Conservation (phyloP, 2,113 vertebrate species). For the Columba livia region DNA sequence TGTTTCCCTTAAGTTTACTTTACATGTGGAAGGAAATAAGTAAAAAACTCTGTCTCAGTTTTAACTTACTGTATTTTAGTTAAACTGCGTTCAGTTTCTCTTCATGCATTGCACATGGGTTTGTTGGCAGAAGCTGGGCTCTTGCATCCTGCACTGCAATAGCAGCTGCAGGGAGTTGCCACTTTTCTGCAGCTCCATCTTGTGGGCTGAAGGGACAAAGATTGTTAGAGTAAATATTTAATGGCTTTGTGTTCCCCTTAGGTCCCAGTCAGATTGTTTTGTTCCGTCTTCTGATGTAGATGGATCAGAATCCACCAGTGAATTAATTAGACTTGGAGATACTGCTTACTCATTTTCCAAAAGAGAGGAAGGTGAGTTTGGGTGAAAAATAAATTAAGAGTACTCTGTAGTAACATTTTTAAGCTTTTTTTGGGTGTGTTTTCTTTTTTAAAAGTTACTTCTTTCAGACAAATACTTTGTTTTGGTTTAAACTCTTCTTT, state of each 20-base stretch:
- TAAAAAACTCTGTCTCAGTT: background rate
- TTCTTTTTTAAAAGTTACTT: background rate
- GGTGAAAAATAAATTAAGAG: background rate
- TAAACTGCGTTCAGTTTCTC: background rate
- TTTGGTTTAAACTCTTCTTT: background rate
- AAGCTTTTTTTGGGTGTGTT: background rate
- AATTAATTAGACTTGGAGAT: conserved; percentile 87
- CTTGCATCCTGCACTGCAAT: fast-evolving
- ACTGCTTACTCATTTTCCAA: conserved; percentile 83
- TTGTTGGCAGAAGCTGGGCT: background rate
- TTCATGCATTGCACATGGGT: background rate
- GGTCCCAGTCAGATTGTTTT: conserved; percentile 52
- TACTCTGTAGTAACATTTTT: background rate
- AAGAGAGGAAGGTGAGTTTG: conserved; percentile 80
- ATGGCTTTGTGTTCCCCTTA: conserved; percentile 20
- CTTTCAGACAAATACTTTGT: background rate
- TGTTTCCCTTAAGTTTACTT: background rate
- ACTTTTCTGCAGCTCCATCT: conserved; percentile 34
- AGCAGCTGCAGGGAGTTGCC: background rate
- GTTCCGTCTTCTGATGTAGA: conserved; percentile 77
- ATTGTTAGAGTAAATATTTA: background rate
- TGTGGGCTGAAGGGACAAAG: background rate
- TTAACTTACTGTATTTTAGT: background rate
- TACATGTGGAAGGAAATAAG: background rate
- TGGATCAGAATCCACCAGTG: conserved; percentile 80